A percentile compares a stretch with the other conserved stretches of the same genome.
Conservation (phyloP, 2,113 vertebrate species). For the Chaetodon trifascialis region DNA sequence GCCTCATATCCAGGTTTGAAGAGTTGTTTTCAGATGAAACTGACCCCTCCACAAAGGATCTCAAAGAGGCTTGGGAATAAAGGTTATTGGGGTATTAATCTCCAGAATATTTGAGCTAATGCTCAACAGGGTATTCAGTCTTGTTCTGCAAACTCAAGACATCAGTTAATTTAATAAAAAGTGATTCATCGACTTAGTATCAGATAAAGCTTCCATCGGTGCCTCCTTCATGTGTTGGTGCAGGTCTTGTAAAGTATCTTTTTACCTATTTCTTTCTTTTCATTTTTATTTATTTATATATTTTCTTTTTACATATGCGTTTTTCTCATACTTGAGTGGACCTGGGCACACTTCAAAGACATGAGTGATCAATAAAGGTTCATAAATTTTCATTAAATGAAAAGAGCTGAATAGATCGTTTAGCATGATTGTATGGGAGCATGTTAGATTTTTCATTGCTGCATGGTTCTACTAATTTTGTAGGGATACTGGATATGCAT, state of each 20-base stretch:
- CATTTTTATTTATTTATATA: not conserved
- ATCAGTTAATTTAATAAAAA: not conserved
- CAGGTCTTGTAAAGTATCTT: no score
- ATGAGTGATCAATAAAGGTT: not conserved
- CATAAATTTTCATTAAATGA: not conserved
- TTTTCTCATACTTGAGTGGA: not conserved
- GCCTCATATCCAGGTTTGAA: not conserved
- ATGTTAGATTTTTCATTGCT: not conserved
- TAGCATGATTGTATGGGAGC: not conserved
- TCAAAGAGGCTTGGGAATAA: not conserved
- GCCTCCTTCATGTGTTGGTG: not conserved
- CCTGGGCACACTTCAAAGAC: not conserved
- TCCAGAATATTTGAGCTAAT: not conserved
- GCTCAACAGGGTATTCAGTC: not conserved
- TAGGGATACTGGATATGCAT: no score
- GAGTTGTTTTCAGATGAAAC: not conserved
- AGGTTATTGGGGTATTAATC: not conserved
- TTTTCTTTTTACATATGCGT: not conserved
- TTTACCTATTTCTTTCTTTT: no score
- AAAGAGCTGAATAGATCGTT: not conserved
- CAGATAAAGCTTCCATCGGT: not conserved
- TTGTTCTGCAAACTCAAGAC: not conserved
- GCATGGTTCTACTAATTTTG: no score
- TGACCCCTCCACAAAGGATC: not conserved
- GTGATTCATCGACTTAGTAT: not conserved